A percentile compares a stretch with the other conserved stretches of the same genome.
Evolutionary conservation across 2,113 vertebrate species (phyloP).

Genomic region (Vidua macroura): DNA sequence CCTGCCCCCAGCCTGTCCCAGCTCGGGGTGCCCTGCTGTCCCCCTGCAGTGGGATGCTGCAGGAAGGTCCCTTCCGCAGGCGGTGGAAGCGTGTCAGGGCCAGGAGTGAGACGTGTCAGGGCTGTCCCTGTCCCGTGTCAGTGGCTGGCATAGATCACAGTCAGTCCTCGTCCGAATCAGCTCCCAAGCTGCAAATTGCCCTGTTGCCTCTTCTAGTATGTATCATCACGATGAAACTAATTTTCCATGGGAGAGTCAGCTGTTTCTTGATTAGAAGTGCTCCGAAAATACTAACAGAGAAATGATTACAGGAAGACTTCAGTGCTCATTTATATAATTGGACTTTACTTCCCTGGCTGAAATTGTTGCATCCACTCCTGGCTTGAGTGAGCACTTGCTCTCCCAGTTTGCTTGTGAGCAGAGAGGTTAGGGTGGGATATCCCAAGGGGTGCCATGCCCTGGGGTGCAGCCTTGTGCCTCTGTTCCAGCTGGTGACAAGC

Average conservation of each 20-base stretch:
- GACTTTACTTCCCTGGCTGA: not conserved
- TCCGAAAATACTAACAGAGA: slow-evolving; percentile 43
- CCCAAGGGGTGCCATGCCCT: not conserved
- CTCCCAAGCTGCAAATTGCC: not conserved
- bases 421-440: not conserved
- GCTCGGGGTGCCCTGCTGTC: accelerated
- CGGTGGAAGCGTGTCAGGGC: not conserved
- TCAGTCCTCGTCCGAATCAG: not conserved
- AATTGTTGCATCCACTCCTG: not conserved
- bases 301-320: slow-evolving; percentile 60
- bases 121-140: not conserved
- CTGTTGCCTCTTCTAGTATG: not conserved
- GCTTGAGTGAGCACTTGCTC: not conserved
- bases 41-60: not conserved
- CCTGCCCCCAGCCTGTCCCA: not conserved
- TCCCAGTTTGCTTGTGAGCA: not conserved
- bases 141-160: not conserved
- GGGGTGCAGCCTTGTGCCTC: not conserved
- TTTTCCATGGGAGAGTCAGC: slow-evolving; percentile 54
- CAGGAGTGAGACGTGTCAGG: not conserved
- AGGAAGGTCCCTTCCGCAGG: not conserved
- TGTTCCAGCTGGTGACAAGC: not conserved
- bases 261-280: slow-evolving; percentile 63
- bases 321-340: slow-evolving; percentile 26
- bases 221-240: not conserved